Base-by-base conservation (phyloP, 2,797 vertebrate genomes). In the Lacerta viridis region DNA sequence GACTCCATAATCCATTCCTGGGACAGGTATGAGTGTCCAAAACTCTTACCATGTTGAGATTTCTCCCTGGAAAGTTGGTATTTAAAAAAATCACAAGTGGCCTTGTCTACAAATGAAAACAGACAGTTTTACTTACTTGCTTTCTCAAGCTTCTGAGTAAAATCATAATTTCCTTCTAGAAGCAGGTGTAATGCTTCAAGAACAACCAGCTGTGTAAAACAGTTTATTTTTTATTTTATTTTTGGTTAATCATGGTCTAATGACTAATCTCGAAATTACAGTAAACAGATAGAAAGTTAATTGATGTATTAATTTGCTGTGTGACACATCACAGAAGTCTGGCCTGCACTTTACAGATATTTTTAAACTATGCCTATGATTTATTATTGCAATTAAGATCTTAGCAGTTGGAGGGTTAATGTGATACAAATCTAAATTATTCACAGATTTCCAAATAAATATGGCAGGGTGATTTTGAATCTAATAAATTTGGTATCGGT, bases 351-450 rank as follows among this genome's bases (percentile, higher is more conserved):
- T 89, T 46, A 77, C 15, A 86, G 61, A 43, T 80, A 88, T 69
- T 82, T 59, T 87, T 39, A 85, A 86, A 90, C 2, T 80, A 80
- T 17, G 41, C 71, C 78, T 85, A 81, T 25, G 79, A 82, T 46
- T 85, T 90, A 64, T 69, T 89, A 93, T 85, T 20, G 64, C 8
- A 91, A 90, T 23, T 85, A 84, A 76, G 39, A 46, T 15, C 33
- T 89, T 88, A 43, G 80, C 72, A 85, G 55, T 59, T 93, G 88
- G 82, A 88, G 72, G 86, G 71, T 80, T 92, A 93, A 91, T 50
- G 86, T 8, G 55, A 59, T 92, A 87, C 23, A 88, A 93, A 92
- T 91, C 61, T 93, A 77, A 90, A 77, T 82, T 72, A 85, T 82
- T 88, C 79, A 85, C 66, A 87, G 39, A 46, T 82, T 90, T 88